Percentiles rank a stretch among this genome's conserved stretches.
Conservation (phyloP, 92 coral and sea anemone species). For the Paramuricea clavata region DNA sequence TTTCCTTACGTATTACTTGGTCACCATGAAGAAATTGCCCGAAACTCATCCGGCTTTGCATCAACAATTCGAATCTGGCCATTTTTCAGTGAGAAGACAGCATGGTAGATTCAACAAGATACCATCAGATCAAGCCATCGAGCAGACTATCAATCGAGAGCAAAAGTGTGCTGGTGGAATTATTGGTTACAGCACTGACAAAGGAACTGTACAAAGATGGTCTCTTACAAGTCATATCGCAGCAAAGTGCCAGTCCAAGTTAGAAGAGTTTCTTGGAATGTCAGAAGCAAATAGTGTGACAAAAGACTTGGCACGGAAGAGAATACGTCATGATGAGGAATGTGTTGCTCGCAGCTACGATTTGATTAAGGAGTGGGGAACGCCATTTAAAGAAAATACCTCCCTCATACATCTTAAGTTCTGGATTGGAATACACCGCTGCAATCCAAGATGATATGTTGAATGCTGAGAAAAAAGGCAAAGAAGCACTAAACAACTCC, state of each 20-base stretch:
- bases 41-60: neutral
- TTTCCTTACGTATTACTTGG: neutral
- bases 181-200: neutral
- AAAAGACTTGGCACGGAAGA: neutral
- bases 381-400: neutral
- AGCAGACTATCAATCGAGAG: neutral
- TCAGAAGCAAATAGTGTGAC: neutral
- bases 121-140: neutral
- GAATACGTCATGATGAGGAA: neutral
- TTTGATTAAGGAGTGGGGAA: neutral
- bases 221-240: neutral
- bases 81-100: neutral
- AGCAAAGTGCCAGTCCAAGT: neutral
- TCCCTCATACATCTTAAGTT: neutral
- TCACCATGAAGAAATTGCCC: neutral
- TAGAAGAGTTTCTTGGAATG: neutral
- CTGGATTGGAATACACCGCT: neutral
- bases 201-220: neutral
- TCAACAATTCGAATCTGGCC: neutral
- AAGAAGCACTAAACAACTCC: neutral
- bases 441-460: neutral
- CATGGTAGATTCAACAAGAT: no score
- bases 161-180: neutral
- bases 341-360: neutral
- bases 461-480: neutral